These are phyloP conservation scores for Uria lomvia DNA, from an alignment of 2,113 vertebrate genomes.

Conservation along the genomic window DNA sequence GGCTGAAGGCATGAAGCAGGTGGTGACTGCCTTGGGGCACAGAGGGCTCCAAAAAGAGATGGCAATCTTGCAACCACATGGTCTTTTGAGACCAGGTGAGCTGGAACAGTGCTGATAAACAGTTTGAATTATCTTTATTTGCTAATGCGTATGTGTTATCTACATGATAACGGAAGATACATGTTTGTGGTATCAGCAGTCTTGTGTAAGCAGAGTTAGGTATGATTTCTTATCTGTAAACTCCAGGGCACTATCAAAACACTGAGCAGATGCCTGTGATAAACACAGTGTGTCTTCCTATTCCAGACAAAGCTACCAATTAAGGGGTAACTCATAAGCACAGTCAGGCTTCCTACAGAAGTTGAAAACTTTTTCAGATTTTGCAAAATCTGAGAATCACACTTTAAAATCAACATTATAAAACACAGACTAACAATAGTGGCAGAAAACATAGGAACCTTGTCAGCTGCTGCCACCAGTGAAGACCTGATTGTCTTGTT, in stretches of 20 bases:
- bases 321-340: not conserved
- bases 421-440: not conserved
- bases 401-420: not conserved
- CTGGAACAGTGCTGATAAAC: not conserved
- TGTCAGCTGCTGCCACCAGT: not conserved
- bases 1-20: conserved; percentile 23
- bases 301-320: not conserved
- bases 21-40: not conserved
- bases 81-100: not conserved
- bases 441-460: not conserved
- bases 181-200: not conserved
- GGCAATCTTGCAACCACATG: not conserved
- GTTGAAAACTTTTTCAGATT: not conserved
- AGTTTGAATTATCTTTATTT: not conserved
- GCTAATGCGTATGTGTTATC: not conserved
- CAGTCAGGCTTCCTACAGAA: not conserved
- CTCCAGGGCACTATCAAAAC: not conserved
- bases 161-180: not conserved
- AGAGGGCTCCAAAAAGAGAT: not conserved
- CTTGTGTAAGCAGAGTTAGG: not conserved
- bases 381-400: not conserved
- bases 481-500: not conserved
- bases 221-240: conserved; percentile 18
- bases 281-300: not conserved
- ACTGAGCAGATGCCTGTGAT: not conserved